Evolutionary conservation across 2,797 vertebrate genomes (phyloP).

Genomic region (Anniella stebbinsi): DNA sequence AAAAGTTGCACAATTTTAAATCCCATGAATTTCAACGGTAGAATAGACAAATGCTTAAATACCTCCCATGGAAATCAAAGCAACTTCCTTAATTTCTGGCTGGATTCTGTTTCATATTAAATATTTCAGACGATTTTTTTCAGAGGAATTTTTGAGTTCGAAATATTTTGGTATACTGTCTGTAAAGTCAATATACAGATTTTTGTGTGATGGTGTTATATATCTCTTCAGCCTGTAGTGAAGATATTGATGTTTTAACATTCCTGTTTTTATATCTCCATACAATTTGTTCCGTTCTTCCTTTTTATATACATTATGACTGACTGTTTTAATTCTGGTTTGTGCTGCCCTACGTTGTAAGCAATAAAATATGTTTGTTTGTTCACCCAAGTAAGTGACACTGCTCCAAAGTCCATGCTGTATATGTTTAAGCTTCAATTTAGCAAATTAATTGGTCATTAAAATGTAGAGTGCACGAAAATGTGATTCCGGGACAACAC

Average conservation of each 20-base stretch:
- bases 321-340: neutral
- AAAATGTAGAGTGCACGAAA: conserved; percentile 30
- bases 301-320: neutral
- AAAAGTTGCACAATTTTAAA: neutral
- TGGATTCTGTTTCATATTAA: neutral
- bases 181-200: neutral
- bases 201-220: neutral
- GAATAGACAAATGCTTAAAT: neutral
- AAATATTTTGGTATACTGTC: neutral
- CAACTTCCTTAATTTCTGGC: neutral
- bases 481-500: conserved; percentile 24
- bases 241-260: neutral
- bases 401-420: neutral
- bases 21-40: neutral
- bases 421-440: conserved; percentile 36
- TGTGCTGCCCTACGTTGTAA: conserved; percentile 4
- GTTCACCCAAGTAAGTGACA: neutral
- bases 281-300: neutral
- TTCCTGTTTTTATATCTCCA: neutral
- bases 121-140: neutral
- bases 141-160: neutral
- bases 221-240: neutral
- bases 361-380: neutral
- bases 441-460: conserved; percentile 39
- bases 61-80: neutral